Evolutionary conservation across 2,888 invertebrate genomes (phyloP), one percentile per base, ranked within the genome.

Genomic region (Ophioninae sp.): DNA sequence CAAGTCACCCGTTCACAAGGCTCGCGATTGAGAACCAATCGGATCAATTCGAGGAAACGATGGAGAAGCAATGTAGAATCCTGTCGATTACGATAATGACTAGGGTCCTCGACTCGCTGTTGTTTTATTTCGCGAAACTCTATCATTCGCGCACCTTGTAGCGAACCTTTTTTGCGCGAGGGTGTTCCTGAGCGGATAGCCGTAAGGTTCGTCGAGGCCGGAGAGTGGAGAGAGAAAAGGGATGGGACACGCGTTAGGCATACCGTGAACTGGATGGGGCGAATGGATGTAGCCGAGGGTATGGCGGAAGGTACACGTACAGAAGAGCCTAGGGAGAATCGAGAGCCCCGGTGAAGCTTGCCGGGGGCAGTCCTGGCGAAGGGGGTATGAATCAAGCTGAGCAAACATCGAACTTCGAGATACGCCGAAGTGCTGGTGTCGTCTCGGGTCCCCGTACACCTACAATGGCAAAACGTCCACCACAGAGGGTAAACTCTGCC

Each of bases 301-400:
- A 80, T 67, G 72, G 72, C 13, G 72, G 85, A 37, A 57, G 79
- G 84, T 85, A 86, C 82, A 85, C 86, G 86, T 86, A 85, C 87
- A 86, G 86, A 89, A 85, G 86, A 86, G 74, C 64, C 69, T 64
- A 50, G 77, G 62, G 72, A 64, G 69, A 72, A 68, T 44, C 68
- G 68, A 64, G 57, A 75, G 77, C 78, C 17, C 57, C 70, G 37
- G 37, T 10, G 70, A 70, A 79, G 79, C 81, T 79, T 68, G 74
- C 84, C 84, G 57, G 70, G 74, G 84, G 84, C 72, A 57, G 56
- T 17, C 23, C 41, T 30, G 61, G 79, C 84, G 87, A 87, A 86
- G 90, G 90, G 89, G 90, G 90, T 88, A 91, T 91, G 92, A 92
- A 93, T 93, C 93, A 92, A 93, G 92, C 92, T 93, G 92, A 90